Evolutionary conservation across 2,113 vertebrate species (phyloP), one percentile per base, ranked within the genome.

Genomic region (Xerus inauris): DNA sequence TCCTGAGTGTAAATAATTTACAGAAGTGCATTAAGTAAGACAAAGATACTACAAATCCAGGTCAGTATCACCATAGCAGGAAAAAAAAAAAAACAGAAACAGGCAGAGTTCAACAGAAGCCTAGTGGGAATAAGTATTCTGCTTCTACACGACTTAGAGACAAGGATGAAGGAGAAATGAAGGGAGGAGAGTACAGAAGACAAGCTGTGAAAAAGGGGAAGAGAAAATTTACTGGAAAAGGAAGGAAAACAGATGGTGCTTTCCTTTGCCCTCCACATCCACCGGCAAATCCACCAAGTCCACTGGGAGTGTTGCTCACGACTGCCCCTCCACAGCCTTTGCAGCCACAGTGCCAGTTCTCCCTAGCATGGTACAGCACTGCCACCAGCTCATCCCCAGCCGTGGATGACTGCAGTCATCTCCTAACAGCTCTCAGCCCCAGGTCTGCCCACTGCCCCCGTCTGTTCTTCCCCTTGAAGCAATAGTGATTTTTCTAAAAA

Each of bases 101-200:
- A 72, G 38, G 45, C 57, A 20, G 47, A 73, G 35, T 42, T 88
- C 20, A 24, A 88, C 10, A 54, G 26, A 79, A 94, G 51, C 38
- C 54, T 54, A 26, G 57, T 5, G 77, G 40, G 49, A 19, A 59
- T 3, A 9, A 79, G n/a, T 12, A 26, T 35, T 71, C 49, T 57
- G 3, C 64, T 42, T 40, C 24, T 13, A 45, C 2, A 32, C 35
- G 47, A 38, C 5, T 65, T 81, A 6, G 14, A 35, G 32, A 75
- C 26, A 51, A 6, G 38, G 3, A 14, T n/a, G 32, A 57, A n/a
- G 30, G 32, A 51, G 35, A 71, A 22, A 28, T 0, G 10, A 32
- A 8, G 4, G 8, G 11, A 9, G 13, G 45, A 22, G 8, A 51
- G 1, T 4, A 4, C 4, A 2, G 57, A 42, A 71, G 59, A 8